phyloP scores from a whole-genome alignment of 2,797 vertebrate genomes.

The Aeoliscus strigatus region DNA sequence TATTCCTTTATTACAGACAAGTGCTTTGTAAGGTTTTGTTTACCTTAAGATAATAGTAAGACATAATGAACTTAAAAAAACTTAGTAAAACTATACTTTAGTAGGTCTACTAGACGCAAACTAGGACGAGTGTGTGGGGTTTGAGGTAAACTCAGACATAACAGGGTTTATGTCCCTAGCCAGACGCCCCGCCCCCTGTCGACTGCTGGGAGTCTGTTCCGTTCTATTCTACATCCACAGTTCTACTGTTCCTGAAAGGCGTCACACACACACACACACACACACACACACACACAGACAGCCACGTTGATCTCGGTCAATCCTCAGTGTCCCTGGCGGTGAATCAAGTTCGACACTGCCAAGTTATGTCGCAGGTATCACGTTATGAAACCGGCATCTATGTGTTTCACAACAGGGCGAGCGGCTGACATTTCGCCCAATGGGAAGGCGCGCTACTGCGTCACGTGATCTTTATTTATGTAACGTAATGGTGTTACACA shows the following conservation, averaged over 20 bases:
- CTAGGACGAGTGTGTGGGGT: background rate
- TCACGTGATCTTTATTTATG: slow-evolving; percentile 80
- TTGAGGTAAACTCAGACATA: background rate
- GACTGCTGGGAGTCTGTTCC: slow-evolving; percentile 41
- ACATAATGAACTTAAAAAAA: too few species aligned
- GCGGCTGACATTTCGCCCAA: slow-evolving; percentile 63
- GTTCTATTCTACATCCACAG: too few species aligned
- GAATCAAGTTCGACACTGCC: background rate
- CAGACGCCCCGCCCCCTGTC: slow-evolving; percentile 12
- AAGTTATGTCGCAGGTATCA: slow-evolving; percentile 32
- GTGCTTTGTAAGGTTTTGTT: too few species aligned
- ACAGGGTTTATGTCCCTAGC: slow-evolving; percentile 1
- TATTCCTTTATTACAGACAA: too few species aligned
- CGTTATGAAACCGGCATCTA: slow-evolving; percentile 74
- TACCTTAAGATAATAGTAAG: too few species aligned
- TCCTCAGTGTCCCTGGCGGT: background rate
- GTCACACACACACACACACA: too few species aligned
- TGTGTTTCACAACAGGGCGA: slow-evolving; percentile 81
- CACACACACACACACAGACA: too few species aligned
- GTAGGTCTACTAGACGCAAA: fast-evolving
- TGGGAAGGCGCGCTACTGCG: slow-evolving; percentile 26
- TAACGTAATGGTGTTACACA: slow-evolving; percentile 70
- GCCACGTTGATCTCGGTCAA: too few species aligned
- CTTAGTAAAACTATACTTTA: too few species aligned
- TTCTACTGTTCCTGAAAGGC: too few species aligned